phyloP scores from a whole-genome alignment of 2,797 vertebrate genomes.

The Dipus sagitta region DNA sequence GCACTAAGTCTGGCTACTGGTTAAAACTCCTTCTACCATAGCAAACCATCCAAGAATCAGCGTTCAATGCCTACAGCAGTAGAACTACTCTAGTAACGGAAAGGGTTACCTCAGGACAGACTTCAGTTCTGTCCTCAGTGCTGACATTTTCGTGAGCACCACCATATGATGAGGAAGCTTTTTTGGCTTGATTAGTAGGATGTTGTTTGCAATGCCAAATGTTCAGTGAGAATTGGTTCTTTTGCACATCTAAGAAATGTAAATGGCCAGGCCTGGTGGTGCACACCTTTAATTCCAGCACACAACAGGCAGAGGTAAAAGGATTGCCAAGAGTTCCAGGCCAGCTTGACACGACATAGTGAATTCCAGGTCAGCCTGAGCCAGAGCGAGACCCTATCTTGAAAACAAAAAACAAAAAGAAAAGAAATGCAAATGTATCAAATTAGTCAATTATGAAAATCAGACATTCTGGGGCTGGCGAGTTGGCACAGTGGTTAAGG shows the following conservation, averaged over 20 bases:
- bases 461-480: background rate
- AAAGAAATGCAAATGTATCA: background rate
- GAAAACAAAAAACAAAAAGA: too few species aligned
- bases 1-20: background rate
- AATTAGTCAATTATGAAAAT: conserved; percentile 9
- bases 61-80: background rate
- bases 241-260: conserved; percentile 10
- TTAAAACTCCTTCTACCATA: background rate
- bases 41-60: background rate
- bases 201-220: conserved; percentile 38
- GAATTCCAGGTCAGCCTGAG: too few species aligned
- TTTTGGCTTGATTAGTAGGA: background rate
- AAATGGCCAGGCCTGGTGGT: background rate
- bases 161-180: background rate
- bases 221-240: background rate
- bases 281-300: too few species aligned
- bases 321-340: too few species aligned
- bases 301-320: too few species aligned
- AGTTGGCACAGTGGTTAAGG: too few species aligned
- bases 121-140: background rate
- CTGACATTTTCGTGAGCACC: background rate
- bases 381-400: too few species aligned
- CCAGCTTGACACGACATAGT: too few species aligned
- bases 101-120: background rate
- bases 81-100: background rate